Evolutionary conservation across 2,797 vertebrate genomes (phyloP).

Genomic region (Enteromius treurensis): DNA sequence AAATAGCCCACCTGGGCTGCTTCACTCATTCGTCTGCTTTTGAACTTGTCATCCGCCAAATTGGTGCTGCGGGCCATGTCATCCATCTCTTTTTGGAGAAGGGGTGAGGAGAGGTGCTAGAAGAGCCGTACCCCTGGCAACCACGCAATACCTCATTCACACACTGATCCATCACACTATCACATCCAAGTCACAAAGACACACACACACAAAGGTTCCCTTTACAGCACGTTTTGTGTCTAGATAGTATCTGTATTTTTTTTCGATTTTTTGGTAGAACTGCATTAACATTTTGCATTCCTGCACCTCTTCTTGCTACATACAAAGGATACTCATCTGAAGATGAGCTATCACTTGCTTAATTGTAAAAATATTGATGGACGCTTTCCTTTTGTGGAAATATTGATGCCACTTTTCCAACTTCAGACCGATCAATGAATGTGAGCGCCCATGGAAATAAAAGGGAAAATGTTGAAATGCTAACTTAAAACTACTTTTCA

Average conservation of each 20-base stretch:
- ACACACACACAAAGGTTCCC: conserved; percentile 10
- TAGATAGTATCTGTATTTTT: not conserved
- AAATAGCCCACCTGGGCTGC: conserved; percentile 57
- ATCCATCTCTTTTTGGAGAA: conserved; percentile 62
- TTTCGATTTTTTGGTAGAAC: not conserved
- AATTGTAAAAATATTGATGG: not conserved
- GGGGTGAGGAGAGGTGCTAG: conserved; percentile 37
- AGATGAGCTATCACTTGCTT: not conserved
- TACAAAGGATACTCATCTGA: not conserved
- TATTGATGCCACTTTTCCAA: not conserved
- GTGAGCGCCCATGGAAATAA: not conserved
- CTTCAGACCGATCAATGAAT: not conserved
- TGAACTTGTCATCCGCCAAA: conserved; percentile 67
- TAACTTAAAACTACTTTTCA: not conserved
- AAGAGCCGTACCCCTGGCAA: conserved; percentile 30
- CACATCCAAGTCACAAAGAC: conserved; percentile 10
- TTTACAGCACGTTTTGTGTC: not conserved
- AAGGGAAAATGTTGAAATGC: not conserved
- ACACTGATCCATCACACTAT: conserved; percentile 34
- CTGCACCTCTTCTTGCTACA: not conserved
- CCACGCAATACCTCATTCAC: conserved; percentile 24
- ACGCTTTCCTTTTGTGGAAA: not conserved
- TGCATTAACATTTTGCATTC: not conserved
- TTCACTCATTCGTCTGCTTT: conserved; percentile 66
- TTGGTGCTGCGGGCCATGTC: conserved; percentile 54